Conservation (phyloP, 2,113 vertebrate genomes). For the Gobio gobio region DNA sequence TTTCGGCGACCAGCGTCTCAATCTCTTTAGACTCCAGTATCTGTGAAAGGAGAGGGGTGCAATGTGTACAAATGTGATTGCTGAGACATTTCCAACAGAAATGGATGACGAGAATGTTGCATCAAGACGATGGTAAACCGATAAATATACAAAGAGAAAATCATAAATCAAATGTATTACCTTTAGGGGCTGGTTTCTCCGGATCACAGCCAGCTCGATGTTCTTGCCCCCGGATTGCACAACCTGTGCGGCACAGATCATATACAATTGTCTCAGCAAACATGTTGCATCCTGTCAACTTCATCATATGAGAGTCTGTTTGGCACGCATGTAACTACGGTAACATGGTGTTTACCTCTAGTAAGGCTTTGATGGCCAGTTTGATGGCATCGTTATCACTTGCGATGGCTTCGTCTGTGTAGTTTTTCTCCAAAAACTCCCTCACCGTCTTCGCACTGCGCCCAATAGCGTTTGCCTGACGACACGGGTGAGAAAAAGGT, state of each 20-base stretch:
- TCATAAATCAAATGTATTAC: slow-evolving; percentile 58
- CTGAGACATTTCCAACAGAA: neutral
- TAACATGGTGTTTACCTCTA: slow-evolving; percentile 76
- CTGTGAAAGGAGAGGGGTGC: slow-evolving; percentile 23
- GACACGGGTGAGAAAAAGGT: neutral
- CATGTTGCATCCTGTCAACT: neutral
- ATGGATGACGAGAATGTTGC: neutral
- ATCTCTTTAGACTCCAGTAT: slow-evolving; percentile 64
- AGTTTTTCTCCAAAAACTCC: slow-evolving; percentile 86
- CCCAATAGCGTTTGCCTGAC: slow-evolving; percentile 81
- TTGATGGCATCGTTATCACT: slow-evolving; percentile 80
- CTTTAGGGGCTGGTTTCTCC: slow-evolving; percentile 81
- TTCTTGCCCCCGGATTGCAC: slow-evolving; percentile 85
- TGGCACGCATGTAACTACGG: neutral
- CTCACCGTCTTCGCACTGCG: slow-evolving; percentile 83
- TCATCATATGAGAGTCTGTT: neutral
- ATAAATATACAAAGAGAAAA: neutral
- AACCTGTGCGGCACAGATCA: slow-evolving; percentile 64
- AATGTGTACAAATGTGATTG: neutral
- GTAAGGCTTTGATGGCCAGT: slow-evolving; percentile 82
- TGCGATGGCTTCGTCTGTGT: slow-evolving; percentile 78
- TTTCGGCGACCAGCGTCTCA: slow-evolving; percentile 61
- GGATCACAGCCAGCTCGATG: slow-evolving; percentile 79
- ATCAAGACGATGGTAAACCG: neutral
- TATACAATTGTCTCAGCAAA: neutral